These are phyloP conservation scores for Rhopilema esculentum DNA, from an alignment of 30 jellyfish, hydroid and myxozoan species.

Conservation along the genomic window DNA sequence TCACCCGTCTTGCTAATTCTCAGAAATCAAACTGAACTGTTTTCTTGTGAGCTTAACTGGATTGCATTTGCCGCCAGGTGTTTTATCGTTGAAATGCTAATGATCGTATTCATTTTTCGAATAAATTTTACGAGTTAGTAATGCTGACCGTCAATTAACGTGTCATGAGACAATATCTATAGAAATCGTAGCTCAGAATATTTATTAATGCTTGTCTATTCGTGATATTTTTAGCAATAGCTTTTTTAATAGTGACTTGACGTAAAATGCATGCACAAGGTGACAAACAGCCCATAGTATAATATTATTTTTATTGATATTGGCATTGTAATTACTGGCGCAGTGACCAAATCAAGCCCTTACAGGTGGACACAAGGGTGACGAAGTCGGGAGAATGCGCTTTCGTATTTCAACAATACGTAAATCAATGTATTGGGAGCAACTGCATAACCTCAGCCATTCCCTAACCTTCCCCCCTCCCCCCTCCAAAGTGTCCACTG, in stretches of 20 bases:
- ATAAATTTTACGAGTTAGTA: not conserved
- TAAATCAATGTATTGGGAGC: no score
- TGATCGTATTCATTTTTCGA: not conserved
- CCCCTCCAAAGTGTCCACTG: not conserved
- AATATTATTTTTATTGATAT: conserved; percentile 1
- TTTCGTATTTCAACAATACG: no score
- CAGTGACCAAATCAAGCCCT: not conserved
- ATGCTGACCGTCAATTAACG: conserved; percentile 9
- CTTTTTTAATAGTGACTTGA: not conserved
- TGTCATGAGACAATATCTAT: conserved; percentile 9
- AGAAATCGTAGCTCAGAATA: conserved; percentile 30
- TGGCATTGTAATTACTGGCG: not conserved
- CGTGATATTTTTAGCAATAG: conserved; percentile 13
- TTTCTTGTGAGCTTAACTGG: not conserved
- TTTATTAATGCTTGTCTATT: conserved; percentile 37
- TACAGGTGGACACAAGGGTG: not conserved
- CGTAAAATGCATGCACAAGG: conserved; percentile 31
- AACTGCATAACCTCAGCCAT: no score
- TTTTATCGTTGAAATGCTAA: not conserved
- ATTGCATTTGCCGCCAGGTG: not conserved
- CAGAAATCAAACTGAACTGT: not conserved
- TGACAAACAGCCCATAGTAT: not conserved
- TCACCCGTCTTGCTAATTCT: not conserved
- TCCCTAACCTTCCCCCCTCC: not conserved
- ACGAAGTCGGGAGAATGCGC: no score